These are phyloP conservation scores for Mercenaria mercenaria DNA, from an alignment of 1,140 invertebrate species.

Conservation along the genomic window DNA sequence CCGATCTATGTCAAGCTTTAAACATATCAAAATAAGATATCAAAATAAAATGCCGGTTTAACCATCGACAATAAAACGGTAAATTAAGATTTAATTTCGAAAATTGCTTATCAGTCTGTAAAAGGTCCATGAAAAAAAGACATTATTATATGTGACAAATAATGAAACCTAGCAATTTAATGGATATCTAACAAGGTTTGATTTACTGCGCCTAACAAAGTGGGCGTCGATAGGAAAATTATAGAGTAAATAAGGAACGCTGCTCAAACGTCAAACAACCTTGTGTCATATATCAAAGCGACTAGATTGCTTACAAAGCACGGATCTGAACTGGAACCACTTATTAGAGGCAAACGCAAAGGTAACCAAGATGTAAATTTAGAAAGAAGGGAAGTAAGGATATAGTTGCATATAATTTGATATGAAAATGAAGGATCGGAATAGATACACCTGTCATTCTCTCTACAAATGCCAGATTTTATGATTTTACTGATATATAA, in stretches of 20 bases:
- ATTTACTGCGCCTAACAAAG: slow-evolving; percentile 38
- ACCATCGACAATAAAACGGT: background rate
- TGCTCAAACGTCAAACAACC: slow-evolving; percentile 15
- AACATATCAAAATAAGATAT: no score
- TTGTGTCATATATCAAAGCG: slow-evolving; percentile 54
- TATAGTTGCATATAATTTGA: slow-evolving; percentile 49
- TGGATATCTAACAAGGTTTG: slow-evolving; percentile 19
- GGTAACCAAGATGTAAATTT: slow-evolving; percentile 33
- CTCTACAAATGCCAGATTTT: no score
- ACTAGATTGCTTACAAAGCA: slow-evolving; percentile 13
- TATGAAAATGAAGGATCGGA: background rate
- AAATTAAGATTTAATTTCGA: slow-evolving; percentile 13
- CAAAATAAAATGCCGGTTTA: background rate
- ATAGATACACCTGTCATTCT: slow-evolving; percentile 29
- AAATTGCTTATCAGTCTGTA: slow-evolving; percentile 21
- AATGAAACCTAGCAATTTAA: slow-evolving; percentile 16
- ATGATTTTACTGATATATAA: no score
- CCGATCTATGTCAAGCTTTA: no score
- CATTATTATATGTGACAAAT: slow-evolving; percentile 19
- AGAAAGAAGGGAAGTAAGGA: background rate
- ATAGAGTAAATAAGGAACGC: slow-evolving; percentile 33
- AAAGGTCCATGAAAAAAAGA: slow-evolving; percentile 21
- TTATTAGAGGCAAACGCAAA: slow-evolving; percentile 41
- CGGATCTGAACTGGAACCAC: background rate
- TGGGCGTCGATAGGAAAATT: slow-evolving; percentile 37